Conservation (phyloP, 2,888 invertebrate species). For the Masnerella sp. region DNA sequence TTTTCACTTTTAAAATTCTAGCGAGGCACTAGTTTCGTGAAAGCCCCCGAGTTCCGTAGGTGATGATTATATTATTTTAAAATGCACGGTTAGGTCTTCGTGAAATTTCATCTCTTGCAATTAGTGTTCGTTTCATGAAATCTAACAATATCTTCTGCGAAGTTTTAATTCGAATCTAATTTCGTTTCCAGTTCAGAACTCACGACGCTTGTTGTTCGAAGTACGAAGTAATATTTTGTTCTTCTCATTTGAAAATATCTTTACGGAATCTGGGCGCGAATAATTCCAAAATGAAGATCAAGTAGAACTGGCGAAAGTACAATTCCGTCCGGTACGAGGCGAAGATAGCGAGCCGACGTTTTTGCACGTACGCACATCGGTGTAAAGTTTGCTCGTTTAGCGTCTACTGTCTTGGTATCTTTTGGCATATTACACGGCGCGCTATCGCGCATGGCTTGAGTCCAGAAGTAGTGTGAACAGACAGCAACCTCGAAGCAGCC, state of each 20-base stretch:
- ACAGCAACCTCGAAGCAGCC: conserved; percentile 41
- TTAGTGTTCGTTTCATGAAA: background rate
- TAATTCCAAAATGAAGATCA: conserved; percentile 26
- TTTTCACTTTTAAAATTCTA: conserved; percentile 6
- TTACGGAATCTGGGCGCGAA: conserved; percentile 11
- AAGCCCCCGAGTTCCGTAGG: background rate
- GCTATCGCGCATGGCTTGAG: conserved; percentile 32
- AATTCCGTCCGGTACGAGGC: conserved; percentile 15
- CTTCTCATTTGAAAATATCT: conserved; percentile 21
- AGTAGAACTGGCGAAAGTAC: conserved; percentile 22
- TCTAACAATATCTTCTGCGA: background rate
- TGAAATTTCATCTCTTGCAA: too few relatives aligned
- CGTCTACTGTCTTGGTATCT: conserved; percentile 29
- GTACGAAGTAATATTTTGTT: conserved; percentile 1
- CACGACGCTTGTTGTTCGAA: background rate
- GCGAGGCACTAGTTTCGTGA: background rate
- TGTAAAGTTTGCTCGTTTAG: conserved; percentile 30
- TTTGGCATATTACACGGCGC: conserved; percentile 27
- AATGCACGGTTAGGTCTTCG: too few relatives aligned
- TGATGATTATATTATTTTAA: too few relatives aligned
- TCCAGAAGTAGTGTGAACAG: conserved; percentile 36
- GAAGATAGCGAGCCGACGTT: conserved; percentile 23
- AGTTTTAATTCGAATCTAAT: background rate
- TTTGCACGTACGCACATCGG: conserved; percentile 24
- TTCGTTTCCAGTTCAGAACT: background rate